phyloP scores from a whole-genome alignment of 1,140 invertebrate species.

The Dendroctonus valens region DNA sequence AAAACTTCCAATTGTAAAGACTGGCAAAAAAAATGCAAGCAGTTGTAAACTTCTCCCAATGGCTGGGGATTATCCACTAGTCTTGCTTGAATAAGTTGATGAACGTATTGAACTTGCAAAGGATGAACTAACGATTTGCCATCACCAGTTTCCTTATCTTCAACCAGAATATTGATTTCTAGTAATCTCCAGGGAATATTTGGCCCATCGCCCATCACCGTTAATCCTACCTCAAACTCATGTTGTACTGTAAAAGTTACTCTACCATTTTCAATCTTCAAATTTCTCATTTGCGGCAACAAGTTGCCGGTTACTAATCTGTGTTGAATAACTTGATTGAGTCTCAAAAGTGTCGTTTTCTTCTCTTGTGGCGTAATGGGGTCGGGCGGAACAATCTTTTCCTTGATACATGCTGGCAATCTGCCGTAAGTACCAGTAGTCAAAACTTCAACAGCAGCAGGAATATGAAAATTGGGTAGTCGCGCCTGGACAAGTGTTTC shows the following conservation, averaged over 20 bases:
- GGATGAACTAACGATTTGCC: constrained; percentile 92
- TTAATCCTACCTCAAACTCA: constrained; percentile 93
- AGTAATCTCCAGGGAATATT: constrained; percentile 92
- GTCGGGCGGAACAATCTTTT: constrained; percentile 92
- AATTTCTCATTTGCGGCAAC: constrained; percentile 88
- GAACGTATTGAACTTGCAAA: constrained; percentile 88
- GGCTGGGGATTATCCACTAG: constrained; percentile 82
- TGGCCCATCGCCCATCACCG: constrained; percentile 94
- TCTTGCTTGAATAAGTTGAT: constrained; percentile 85
- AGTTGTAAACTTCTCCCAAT: constrained; percentile 80
- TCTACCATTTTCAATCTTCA: constrained; percentile 90
- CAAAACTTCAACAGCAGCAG: constrained; percentile 96
- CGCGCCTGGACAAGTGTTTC: constrained; percentile 93
- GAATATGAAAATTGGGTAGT: constrained; percentile 95
- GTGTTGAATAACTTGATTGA: constrained; percentile 96
- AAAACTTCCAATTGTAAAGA: constrained; percentile 94
- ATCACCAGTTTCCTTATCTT: constrained; percentile 96
- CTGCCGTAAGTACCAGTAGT: constrained; percentile 90
- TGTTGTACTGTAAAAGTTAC: constrained; percentile 94
- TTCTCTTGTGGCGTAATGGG: constrained; percentile 86
- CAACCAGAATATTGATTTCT: constrained; percentile 93
- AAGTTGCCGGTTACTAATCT: constrained; percentile 89
- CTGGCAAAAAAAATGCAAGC: constrained; percentile 92
- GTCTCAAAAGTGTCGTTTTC: constrained; percentile 74
- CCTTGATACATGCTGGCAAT: constrained; percentile 88